Base-by-base conservation (phyloP, 2,797 vertebrate genomes). In the Acestrorhynchus altus region DNA sequence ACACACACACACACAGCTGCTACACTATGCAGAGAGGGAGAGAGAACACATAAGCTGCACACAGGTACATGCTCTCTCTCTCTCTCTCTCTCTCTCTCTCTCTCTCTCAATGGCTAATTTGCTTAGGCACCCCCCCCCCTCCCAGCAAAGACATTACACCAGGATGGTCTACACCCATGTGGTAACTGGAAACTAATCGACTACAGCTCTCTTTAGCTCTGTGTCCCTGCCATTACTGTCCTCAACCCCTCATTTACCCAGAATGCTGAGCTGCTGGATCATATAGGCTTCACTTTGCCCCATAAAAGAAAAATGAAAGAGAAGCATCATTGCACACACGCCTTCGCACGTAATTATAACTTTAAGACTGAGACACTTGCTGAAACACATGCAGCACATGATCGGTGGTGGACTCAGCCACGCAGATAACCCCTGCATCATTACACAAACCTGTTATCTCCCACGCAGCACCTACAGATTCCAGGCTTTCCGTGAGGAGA, bases 371-470 rank as follows among this genome's bases (percentile, higher is more conserved):
- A 12, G 20, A 26, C 52, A 56, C 52, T 16, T 4, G 26, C 7
- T 49, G 57, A 63, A 73, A 68, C 26, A 68, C 46, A 42, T 26
- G 64, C 49, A 16, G 52, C 31, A 47, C 56, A 70, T 63, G 65
- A 63, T 70, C 35, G 12, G n/a, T 39, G 13, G n/a, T 24, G 59
- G 16, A 60, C 65, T 44, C 74, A 47, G 31, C 47, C 31, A 44
- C 44, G 61, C 39, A 46, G 56, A 64, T 44, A 72, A 52, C 22
- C 35, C 52, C 59, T 39, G 44, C 68, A 66, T 52, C 42, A 90
- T 88, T 90, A 80, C 81, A 86, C 86, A 89, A 86, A 88, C 80
- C 74, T 74, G 72, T 83, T 77, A 83, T 79, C 81, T 80, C 78
- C 74, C 65, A 74, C 81, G 44, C 69, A 26, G 69, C 79, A 61